Base-by-base conservation (phyloP, 2,888 invertebrate genomes). In the Nemoura dubitans region DNA sequence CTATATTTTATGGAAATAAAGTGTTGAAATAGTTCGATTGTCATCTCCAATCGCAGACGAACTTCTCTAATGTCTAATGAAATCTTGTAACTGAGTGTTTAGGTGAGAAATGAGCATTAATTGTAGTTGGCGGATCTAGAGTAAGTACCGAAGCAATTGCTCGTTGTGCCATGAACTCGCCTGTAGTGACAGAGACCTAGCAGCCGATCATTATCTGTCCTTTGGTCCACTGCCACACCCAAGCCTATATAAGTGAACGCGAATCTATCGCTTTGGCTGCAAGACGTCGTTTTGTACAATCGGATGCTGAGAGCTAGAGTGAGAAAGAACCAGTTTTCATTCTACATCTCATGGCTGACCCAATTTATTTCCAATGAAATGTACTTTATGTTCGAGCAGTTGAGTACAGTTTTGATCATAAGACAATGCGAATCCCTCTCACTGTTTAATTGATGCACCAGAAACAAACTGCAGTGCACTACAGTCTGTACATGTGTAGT, bases 321-420 rank as follows among this genome's bases (percentile, higher is more conserved):
- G 14, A 26, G 42, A 7, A 26, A 83, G 83, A 83, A 83, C 83
- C 83, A 83, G 83, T 83, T 83, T 82, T 28, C 83, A 83, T 42
- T 83, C 83, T 83, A 26, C 83, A 42, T 36, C 36, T 83, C 83
- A 83, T 42, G 83, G 83, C 83, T 83, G 83, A 83, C 83, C 83
- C 42, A 83, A 83, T 83, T 83, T 83, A 42, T 42, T 83, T 83
- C 83, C 42, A 83, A 42, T 82, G 82, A 82, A 82, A 30, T 83
- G 30, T 42, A 42, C 83, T 26, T 83, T 43, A 26, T 78, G 25
- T 78, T 78, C 83, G 83, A 83, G 30, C 83, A 25, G 83, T 83
- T 36, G 7, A 36, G 83, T 83, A 83, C 83, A 83, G 83, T 26
- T n/a, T 26, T 36, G 83, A 25, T n/a, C 83, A 83, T 26, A 83